These are phyloP conservation scores for Meloe dianella DNA, from an alignment of 2,888 invertebrate species.

Conservation along the genomic window DNA sequence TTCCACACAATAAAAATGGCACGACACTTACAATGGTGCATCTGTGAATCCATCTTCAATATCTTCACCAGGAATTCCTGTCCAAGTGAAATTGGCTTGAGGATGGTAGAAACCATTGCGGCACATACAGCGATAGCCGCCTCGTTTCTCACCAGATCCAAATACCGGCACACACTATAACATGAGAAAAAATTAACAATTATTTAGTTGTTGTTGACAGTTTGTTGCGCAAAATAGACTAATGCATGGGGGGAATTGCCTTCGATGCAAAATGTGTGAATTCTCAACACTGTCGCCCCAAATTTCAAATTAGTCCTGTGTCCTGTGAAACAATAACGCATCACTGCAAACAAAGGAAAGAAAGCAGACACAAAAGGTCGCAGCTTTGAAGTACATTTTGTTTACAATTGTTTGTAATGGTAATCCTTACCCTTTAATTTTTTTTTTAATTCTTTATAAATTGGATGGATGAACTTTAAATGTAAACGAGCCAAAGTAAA, in stretches of 20 bases:
- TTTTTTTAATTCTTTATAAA: background rate
- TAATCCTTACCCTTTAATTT: background rate
- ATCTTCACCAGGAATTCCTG: conserved; percentile 63
- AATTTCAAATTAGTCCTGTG: too few species aligned
- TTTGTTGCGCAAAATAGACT: too few species aligned
- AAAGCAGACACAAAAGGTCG: too few species aligned
- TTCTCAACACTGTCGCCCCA: too few species aligned
- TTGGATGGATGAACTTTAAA: conserved; percentile 18
- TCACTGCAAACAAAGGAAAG: too few species aligned
- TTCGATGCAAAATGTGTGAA: too few species aligned
- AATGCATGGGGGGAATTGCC: too few species aligned
- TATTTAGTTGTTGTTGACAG: too few species aligned
- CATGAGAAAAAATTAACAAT: conserved; percentile 12
- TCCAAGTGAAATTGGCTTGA: conserved; percentile 60
- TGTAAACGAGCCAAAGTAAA: conserved; percentile 25
- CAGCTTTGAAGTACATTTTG: background rate
- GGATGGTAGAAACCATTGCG: conserved; percentile 67
- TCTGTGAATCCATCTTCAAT: conserved; percentile 58
- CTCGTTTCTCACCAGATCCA: conserved; percentile 58
- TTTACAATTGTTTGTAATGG: background rate
- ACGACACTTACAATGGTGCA: conserved; percentile 51
- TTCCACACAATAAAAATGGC: conserved; percentile 9
- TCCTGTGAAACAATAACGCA: too few species aligned
- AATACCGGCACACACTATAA: conserved; percentile 62
- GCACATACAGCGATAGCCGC: conserved; percentile 69